phyloP scores from a whole-genome alignment of 2,797 vertebrate species.

The Australoheros facetus region DNA sequence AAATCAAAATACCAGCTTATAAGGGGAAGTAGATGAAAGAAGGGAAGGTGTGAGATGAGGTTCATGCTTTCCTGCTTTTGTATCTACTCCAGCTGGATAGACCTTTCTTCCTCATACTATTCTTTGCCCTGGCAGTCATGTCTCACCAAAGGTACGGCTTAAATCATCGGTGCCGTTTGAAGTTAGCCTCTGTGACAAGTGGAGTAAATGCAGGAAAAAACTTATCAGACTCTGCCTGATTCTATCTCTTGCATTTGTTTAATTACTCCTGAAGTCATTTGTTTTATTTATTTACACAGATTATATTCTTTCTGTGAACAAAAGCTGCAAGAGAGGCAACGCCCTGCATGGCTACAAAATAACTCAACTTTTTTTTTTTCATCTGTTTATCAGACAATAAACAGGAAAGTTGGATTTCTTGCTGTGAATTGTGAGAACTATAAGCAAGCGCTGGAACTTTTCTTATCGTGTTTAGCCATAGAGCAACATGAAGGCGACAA shows the following conservation, averaged over 20 bases:
- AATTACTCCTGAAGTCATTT: constrained; percentile 68
- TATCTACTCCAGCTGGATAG: constrained; percentile 61
- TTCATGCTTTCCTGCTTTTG: constrained; percentile 77
- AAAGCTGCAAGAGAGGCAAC: constrained; percentile 63
- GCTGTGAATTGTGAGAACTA: constrained; percentile 76
- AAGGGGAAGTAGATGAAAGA: constrained; percentile 72
- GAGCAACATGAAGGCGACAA: constrained; percentile 47
- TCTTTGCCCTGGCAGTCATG: constrained; percentile 49
- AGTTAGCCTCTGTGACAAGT: constrained; percentile 64
- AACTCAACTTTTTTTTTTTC: constrained; percentile 42
- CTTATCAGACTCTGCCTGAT: constrained; percentile 68
- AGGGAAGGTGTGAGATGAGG: constrained; percentile 73
- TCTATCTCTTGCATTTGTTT: constrained; percentile 66
- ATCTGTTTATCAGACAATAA: constrained; percentile 75
- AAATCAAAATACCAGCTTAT: constrained; percentile 77
- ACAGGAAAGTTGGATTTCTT: constrained; percentile 75
- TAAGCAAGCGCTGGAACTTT: constrained; percentile 44
- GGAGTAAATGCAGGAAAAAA: constrained; percentile 71
- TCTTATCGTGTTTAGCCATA: constrained; percentile 68
- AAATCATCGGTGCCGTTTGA: constrained; percentile 68
- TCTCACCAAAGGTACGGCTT: constrained; percentile 44
- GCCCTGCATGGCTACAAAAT: constrained; percentile 49
- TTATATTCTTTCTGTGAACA: constrained; percentile 77
- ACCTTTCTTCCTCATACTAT: constrained; percentile 60
- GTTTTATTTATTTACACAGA: constrained; percentile 70